phyloP scores from a whole-genome alignment of 2,113 vertebrate genomes.

The Malurus melanocephalus region DNA sequence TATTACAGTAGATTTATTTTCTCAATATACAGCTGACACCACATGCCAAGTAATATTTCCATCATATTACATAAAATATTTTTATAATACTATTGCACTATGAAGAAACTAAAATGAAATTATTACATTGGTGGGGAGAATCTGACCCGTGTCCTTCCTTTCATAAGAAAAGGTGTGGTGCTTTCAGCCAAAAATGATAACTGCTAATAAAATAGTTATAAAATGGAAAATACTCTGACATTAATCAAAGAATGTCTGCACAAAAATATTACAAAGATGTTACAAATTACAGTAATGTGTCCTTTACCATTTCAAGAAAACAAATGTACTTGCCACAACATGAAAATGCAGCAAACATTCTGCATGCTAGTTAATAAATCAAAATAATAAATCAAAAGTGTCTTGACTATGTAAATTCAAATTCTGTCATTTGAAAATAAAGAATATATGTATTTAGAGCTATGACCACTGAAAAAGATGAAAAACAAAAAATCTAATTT shows the following conservation, averaged over 20 bases:
- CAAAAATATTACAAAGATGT: neutral
- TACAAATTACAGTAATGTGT: neutral
- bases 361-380: neutral
- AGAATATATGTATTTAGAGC: neutral
- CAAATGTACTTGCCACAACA: neutral
- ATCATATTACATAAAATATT: neutral
- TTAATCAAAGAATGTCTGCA: neutral
- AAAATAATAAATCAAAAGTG: neutral
- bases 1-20: neutral
- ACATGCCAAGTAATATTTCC: neutral
- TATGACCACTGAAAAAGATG: neutral
- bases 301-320: neutral
- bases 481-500: no score
- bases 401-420: neutral
- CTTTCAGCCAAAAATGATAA: neutral
- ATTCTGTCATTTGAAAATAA: neutral
- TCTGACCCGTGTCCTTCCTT: neutral
- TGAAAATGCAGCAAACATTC: neutral
- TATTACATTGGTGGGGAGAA: neutral
- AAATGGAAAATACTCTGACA: neutral
- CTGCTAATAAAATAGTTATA: neutral
- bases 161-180: neutral
- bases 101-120: neutral
- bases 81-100: neutral
- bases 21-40: neutral